Percentiles rank a stretch among this genome's conserved stretches.
Conservation (phyloP, 1,140 invertebrate species). For the Sarcophaga bullata region DNA sequence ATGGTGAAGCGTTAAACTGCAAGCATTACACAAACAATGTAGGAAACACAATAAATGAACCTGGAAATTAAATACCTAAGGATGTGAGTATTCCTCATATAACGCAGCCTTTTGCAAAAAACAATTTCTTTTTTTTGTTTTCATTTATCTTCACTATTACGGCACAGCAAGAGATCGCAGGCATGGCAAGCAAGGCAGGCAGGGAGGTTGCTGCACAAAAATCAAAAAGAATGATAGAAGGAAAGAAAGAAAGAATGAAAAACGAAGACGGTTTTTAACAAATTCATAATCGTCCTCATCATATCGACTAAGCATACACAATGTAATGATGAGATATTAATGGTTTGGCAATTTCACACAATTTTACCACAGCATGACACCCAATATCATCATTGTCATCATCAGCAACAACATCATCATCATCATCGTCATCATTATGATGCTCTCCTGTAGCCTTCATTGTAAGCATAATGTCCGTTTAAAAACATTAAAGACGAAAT, state of each 20-base stretch:
- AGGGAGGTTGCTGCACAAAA: not conserved
- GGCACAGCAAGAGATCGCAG: conserved; percentile 18
- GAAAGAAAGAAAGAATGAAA: no score
- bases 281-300: not conserved
- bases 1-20: not conserved
- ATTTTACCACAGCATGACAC: conserved; percentile 39
- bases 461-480: not conserved
- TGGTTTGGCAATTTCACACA: conserved; percentile 39
- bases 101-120: not conserved
- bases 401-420: not conserved
- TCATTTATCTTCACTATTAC: not conserved
- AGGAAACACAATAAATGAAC: not conserved
- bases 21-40: not conserved
- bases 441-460: not conserved
- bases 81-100: not conserved
- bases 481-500: no score
- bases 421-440: not conserved
- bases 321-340: conserved; percentile 39
- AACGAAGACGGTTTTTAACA: not conserved
- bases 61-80: not conserved
- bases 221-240: not conserved
- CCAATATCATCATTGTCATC: not conserved
- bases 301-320: not conserved
- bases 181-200: not conserved
- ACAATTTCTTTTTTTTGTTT: not conserved